phyloP scores from a whole-genome alignment of 37 sponge, comb jelly and placozoan species.

The Agelas oroides region DNA sequence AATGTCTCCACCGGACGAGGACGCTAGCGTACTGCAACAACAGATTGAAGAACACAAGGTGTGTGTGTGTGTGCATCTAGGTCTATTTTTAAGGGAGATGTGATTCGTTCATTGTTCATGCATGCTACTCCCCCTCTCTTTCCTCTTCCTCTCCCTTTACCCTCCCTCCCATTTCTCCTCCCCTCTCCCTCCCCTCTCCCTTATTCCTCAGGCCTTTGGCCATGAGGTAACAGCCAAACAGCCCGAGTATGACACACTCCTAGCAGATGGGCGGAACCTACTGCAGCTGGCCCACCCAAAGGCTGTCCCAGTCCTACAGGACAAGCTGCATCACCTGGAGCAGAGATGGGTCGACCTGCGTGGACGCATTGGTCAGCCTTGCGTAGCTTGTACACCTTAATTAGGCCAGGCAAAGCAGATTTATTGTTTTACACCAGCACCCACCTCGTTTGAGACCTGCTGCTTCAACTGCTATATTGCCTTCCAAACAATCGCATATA shows the following conservation, averaged over 20 bases:
- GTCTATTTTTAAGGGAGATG: too few relatives aligned
- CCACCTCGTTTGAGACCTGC: too few relatives aligned
- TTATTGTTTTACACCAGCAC: too few relatives aligned
- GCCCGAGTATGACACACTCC: conserved; percentile 62
- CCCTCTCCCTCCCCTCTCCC: too few relatives aligned
- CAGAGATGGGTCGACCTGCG: conserved; percentile 66
- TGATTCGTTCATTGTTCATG: too few relatives aligned
- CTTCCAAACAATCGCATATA: too few relatives aligned
- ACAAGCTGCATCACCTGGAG: conserved; percentile 74
- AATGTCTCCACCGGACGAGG: conserved; percentile 66
- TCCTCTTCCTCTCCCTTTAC: too few relatives aligned
- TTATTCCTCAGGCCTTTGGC: background rate
- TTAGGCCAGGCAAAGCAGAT: too few relatives aligned
- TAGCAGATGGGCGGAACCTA: conserved; percentile 61
- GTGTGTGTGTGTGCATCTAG: background rate
- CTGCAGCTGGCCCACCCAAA: conserved; percentile 77
- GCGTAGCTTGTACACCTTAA: background rate
- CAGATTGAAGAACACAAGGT: conserved; percentile 88
- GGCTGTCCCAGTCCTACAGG: conserved; percentile 61
- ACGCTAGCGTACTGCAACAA: conserved; percentile 57
- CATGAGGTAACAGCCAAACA: conserved; percentile 61
- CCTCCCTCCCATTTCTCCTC: too few relatives aligned
- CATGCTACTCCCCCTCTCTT: too few relatives aligned
- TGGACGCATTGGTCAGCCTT: conserved; percentile 36
- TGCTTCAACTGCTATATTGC: too few relatives aligned